Conservation (phyloP, 1,140 invertebrate species). For the Episyrphus balteatus region DNA sequence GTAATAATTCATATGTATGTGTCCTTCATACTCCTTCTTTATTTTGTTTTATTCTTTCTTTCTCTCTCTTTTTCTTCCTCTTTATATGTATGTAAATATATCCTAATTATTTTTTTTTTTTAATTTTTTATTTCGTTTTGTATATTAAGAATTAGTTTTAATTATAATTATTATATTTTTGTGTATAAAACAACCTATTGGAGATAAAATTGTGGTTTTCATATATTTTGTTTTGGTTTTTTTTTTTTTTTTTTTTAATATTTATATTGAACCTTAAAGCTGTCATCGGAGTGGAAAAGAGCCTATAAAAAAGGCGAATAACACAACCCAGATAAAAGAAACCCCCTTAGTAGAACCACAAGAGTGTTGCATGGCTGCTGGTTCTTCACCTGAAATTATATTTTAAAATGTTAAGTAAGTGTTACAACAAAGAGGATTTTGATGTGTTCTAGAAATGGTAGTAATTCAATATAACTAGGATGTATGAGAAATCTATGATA, state of each 20-base stretch:
- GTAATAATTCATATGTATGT: background rate
- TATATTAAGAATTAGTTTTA: background rate
- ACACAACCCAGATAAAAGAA: slow-evolving; percentile 28
- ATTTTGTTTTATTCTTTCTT: background rate
- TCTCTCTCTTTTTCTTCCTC: slow-evolving; percentile 9
- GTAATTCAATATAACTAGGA: too few species aligned
- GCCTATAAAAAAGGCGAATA: slow-evolving; percentile 12
- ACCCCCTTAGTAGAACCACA: slow-evolving; percentile 16
- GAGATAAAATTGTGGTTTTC: slow-evolving; percentile 1
- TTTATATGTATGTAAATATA: slow-evolving; percentile 12
- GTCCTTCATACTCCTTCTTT: background rate
- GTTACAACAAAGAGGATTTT: too few species aligned
- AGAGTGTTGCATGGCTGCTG: slow-evolving; percentile 35
- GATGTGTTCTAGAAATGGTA: too few species aligned
- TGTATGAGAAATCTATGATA: too few species aligned
- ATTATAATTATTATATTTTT: background rate
- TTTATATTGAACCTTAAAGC: too few species aligned
- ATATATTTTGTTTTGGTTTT: slow-evolving; percentile 9
- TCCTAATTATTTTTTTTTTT: slow-evolving; percentile 11
- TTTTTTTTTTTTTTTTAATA: slow-evolving; percentile 6
- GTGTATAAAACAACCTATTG: slow-evolving; percentile 1
- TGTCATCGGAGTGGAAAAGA: slow-evolving; percentile 20
- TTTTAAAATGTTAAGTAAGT: too few species aligned
- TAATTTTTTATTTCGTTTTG: slow-evolving; percentile 3
- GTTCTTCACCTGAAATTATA: slow-evolving; percentile 24